These are phyloP conservation scores for Edolisoma coerulescens DNA, from an alignment of 2,113 vertebrate species.

Conservation along the genomic window DNA sequence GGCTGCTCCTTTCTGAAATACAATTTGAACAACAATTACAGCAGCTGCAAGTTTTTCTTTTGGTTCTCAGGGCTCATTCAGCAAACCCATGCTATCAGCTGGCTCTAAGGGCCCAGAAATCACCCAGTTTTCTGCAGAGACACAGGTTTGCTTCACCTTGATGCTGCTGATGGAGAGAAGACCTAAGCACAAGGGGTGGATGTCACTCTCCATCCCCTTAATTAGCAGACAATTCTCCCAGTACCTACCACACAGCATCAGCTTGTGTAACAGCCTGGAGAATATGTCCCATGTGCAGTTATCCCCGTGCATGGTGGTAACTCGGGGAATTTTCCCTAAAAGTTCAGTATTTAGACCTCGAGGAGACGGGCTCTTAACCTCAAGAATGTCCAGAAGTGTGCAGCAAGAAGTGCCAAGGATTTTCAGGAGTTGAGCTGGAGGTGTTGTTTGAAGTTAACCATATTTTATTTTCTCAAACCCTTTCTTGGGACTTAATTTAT, in stretches of 20 bases:
- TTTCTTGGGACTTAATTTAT: slow-evolving; percentile 67
- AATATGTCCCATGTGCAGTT: neutral
- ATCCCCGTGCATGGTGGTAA: neutral
- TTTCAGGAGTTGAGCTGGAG: slow-evolving; percentile 66
- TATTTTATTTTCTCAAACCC: slow-evolving; percentile 67
- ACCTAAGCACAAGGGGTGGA: rapidly evolving
- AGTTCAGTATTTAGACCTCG: neutral
- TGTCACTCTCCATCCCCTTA: neutral
- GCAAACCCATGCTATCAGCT: neutral
- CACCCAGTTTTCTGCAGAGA: neutral
- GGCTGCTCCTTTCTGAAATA: neutral
- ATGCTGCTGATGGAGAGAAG: neutral
- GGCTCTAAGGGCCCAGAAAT: neutral
- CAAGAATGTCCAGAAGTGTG: neutral
- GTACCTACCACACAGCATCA: neutral
- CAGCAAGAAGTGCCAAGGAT: slow-evolving; percentile 23
- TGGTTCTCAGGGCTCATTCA: rapidly evolving
- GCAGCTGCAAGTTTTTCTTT: neutral
- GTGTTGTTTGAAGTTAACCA: slow-evolving; percentile 76
- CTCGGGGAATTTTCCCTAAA: neutral
- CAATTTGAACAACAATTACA: neutral
- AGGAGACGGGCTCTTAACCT: neutral
- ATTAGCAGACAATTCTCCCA: neutral
- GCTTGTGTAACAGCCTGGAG: neutral
- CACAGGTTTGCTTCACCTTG: neutral